A percentile compares a stretch with the other conserved stretches of the same genome.
These are phyloP conservation scores for Dermatemys mawii DNA, from an alignment of 2,113 vertebrate genomes.

Conservation along the genomic window DNA sequence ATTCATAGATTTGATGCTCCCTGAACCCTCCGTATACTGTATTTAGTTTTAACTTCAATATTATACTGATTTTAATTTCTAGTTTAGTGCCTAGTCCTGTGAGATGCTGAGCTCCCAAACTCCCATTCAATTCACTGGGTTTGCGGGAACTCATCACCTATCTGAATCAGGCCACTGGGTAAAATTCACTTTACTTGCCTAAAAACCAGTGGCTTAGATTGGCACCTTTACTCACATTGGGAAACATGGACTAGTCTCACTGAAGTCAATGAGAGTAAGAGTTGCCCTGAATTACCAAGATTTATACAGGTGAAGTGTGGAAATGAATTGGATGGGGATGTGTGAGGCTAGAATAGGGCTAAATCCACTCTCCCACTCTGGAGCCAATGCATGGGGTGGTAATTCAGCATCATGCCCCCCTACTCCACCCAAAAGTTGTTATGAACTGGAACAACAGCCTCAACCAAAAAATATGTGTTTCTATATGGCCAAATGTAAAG, in stretches of 20 bases:
- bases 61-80: not conserved
- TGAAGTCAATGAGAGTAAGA: not conserved
- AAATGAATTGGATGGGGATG: not conserved
- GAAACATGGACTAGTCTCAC: not conserved
- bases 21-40: accelerated
- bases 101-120: not conserved
- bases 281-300: not conserved
- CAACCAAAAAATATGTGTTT: not conserved
- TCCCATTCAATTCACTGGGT: accelerated
- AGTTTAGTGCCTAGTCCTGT: not conserved
- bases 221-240: not conserved
- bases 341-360: too few relatives aligned
- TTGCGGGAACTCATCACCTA: not conserved
- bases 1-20: not conserved
- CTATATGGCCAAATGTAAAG: not conserved
- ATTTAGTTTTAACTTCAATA: not conserved
- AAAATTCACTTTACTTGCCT: not conserved
- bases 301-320: not conserved
- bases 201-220: not conserved
- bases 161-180: not conserved
- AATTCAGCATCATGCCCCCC: not conserved
- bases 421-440: not conserved
- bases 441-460: not conserved
- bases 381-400: not conserved
- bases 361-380: not conserved